Percentiles rank a stretch among this genome's conserved stretches.
Conservation (phyloP, 2,888 invertebrate species). For the Cristatella mucedo region DNA sequence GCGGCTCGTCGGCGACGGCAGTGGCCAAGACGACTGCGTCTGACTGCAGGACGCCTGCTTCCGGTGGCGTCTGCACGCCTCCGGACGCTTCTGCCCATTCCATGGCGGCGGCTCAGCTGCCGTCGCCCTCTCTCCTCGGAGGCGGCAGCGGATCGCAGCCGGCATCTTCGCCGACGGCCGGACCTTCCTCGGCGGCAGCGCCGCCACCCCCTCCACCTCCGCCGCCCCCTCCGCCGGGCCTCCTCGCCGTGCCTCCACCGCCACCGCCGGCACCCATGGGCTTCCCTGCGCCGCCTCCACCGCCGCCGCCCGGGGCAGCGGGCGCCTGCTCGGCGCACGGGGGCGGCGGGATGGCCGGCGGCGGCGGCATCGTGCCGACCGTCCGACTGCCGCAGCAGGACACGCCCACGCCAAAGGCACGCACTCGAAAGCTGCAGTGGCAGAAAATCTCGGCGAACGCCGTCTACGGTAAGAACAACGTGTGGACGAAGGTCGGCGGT, state of each 20-base stretch:
- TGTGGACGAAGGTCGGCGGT: conserved; percentile 57
- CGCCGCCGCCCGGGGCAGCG: conserved; percentile 16
- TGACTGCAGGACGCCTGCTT: background rate
- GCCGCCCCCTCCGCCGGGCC: conserved; percentile 37
- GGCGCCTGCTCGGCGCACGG: conserved; percentile 18
- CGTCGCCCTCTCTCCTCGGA: no score
- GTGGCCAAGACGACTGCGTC: no score
- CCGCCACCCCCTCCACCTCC: conserved; percentile 30
- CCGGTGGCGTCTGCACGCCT: background rate
- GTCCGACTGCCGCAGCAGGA: conserved; percentile 41
- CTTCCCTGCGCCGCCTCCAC: conserved; percentile 17
- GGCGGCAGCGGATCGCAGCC: conserved; percentile 12
- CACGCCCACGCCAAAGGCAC: conserved; percentile 76
- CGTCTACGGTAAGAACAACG: conserved; percentile 74
- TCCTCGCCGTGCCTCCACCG: no score
- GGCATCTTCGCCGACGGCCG: conserved; percentile 17
- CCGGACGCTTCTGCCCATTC: background rate
- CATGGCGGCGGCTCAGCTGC: no score
- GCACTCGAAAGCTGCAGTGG: conserved; percentile 97
- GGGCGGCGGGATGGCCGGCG: conserved; percentile 12
- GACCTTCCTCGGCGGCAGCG: conserved; percentile 33
- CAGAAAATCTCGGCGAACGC: conserved; percentile 67
- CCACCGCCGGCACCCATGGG: conserved; percentile 19
- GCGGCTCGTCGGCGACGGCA: no score
- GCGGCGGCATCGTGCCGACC: conserved; percentile 11